phyloP scores from a whole-genome alignment of 2,113 vertebrate genomes.

The Melanerpes formicivorus region DNA sequence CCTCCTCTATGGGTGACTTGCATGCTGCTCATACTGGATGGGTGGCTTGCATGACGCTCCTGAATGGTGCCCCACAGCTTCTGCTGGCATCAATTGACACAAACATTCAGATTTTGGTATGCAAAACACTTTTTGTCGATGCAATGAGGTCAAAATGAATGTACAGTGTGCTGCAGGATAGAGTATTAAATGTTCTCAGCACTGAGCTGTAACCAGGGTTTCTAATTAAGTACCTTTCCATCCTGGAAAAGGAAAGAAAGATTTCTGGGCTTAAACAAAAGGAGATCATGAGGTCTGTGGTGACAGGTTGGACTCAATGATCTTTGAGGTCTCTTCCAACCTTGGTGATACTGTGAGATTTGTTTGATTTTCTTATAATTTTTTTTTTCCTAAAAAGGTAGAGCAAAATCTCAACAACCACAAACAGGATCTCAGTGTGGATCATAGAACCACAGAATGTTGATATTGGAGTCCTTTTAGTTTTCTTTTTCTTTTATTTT shows the following conservation, averaged over 20 bases:
- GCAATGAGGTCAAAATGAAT: not conserved
- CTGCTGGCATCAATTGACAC: not conserved
- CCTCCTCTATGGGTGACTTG: not conserved
- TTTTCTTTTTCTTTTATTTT: too few species aligned
- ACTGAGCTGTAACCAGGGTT: not conserved
- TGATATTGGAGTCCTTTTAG: too few species aligned
- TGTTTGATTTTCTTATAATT: not conserved
- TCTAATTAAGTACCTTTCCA: not conserved
- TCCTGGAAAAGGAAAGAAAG: not conserved
- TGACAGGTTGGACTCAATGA: too few species aligned
- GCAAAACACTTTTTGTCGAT: not conserved
- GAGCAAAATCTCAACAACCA: not conserved
- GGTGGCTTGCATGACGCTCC: accelerated
- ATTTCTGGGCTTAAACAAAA: not conserved
- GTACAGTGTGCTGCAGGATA: not conserved
- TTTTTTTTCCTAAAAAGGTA: not conserved
- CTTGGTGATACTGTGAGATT: too few species aligned
- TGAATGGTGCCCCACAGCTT: not conserved
- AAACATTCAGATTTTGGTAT: not conserved
- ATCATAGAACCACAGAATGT: not conserved
- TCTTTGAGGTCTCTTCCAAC: too few species aligned
- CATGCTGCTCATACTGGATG: accelerated
- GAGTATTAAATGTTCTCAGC: not conserved
- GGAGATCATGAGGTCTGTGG: too few species aligned
- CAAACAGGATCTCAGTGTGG: not conserved